Evolutionary conservation across 2,113 vertebrate genomes (phyloP).

Genomic region (Pandion haliaetus): DNA sequence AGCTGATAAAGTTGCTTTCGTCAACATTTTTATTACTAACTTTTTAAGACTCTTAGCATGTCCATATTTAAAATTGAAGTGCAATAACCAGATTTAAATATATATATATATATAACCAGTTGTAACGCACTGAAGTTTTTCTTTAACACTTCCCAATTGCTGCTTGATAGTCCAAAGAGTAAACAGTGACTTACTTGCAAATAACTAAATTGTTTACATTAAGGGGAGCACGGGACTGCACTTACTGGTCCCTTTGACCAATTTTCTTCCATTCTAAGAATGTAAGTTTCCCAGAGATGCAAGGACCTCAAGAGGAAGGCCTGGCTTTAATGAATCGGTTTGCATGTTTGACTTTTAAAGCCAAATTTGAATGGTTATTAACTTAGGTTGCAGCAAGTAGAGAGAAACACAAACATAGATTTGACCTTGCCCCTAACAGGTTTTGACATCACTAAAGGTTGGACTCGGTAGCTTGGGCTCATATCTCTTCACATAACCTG

Average conservation of each 20-base stretch:
- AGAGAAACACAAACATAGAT: not conserved
- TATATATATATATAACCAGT: not conserved
- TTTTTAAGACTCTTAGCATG: not conserved
- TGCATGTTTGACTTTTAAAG: not conserved
- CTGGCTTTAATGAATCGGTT: not conserved
- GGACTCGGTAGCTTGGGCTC: not conserved
- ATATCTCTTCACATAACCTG: not conserved
- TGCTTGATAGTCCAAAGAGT: not conserved
- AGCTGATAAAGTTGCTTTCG: not conserved
- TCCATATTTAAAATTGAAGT: not conserved
- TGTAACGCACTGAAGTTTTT: not conserved
- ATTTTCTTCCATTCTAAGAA: not conserved
- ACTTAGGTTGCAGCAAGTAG: not conserved
- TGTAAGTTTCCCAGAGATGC: not conserved
- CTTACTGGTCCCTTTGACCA: not conserved
- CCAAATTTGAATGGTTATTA: not conserved
- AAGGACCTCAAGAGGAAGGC: not conserved
- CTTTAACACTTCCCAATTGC: not conserved
- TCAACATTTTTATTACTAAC: not conserved
- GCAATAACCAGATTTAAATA: not conserved
- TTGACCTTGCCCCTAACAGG: not conserved
- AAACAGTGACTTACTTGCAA: not conserved
- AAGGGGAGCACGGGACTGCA: not conserved
- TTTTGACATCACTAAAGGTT: not conserved
- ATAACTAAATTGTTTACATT: not conserved